phyloP scores from a whole-genome alignment of 2,888 invertebrate genomes.

The Dicyrtomina minuta region DNA sequence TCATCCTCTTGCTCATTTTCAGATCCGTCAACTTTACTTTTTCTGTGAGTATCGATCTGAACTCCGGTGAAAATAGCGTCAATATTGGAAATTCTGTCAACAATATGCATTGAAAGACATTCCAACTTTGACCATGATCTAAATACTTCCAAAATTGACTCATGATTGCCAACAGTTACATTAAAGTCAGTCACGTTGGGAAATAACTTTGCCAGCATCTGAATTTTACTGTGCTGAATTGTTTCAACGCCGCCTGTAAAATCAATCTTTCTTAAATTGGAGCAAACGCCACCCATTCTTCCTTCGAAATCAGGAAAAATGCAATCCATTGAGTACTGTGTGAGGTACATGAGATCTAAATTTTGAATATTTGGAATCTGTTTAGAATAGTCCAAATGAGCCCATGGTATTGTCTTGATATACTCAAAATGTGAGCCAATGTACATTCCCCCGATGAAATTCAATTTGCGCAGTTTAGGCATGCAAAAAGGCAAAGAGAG shows the following conservation, averaged over 20 bases:
- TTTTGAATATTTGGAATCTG: neutral
- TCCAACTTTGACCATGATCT: neutral
- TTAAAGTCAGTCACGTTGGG: neutral
- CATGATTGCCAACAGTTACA: neutral
- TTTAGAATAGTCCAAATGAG: neutral
- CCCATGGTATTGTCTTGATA: neutral
- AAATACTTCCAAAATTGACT: neutral
- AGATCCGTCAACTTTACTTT: neutral
- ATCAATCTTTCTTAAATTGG: neutral
- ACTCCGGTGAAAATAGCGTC: slow-evolving; percentile 5
- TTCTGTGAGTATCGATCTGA: neutral
- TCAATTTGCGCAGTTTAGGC: slow-evolving; percentile 8
- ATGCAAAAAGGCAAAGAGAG: slow-evolving; percentile 19
- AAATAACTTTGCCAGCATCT: neutral
- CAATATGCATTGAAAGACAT: neutral
- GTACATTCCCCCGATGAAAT: slow-evolving; percentile 10
- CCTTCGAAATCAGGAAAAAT: neutral
- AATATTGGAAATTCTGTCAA: neutral
- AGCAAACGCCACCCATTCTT: neutral
- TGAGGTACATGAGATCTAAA: slow-evolving; percentile 11
- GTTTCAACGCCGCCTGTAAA: slow-evolving; percentile 13
- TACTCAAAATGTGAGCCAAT: slow-evolving; percentile 15
- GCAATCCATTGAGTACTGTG: neutral
- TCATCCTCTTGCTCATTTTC: neutral
- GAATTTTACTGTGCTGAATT: neutral